Evolutionary conservation across 2,888 invertebrate species (phyloP).

Genomic region (Acrobasis suavella): DNA sequence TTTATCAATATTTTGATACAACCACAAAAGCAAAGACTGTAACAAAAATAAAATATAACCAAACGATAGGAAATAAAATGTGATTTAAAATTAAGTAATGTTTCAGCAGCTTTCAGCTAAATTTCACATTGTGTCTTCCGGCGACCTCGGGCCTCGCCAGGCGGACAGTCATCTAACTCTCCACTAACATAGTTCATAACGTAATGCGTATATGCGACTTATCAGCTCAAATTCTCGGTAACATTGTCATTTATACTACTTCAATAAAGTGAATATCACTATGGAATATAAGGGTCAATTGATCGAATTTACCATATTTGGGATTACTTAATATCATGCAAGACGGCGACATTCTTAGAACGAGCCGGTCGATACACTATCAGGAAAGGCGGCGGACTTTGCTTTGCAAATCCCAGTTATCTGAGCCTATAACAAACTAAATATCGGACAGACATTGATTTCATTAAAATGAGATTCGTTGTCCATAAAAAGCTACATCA

Average conservation of each 20-base stretch:
- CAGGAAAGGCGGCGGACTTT: conserved; percentile 50
- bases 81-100: conserved; percentile 66
- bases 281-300: neutral
- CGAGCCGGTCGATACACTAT: conserved; percentile 50
- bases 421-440: conserved; percentile 49
- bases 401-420: conserved; percentile 69
- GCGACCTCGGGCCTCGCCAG: conserved; percentile 38
- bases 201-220: conserved; percentile 15
- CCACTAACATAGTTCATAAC: conserved; percentile 1
- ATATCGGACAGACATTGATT: conserved; percentile 44
- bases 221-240: conserved; percentile 15
- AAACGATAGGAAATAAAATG: conserved; percentile 63
- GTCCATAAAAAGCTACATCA: conserved; percentile 51
- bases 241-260: conserved; percentile 22
- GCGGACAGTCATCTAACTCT: conserved; percentile 4
- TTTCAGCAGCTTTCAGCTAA: conserved; percentile 69
- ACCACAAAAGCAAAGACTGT: conserved; percentile 49
- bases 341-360: conserved; percentile 54
- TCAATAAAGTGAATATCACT: conserved; percentile 5
- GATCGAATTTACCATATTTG: conserved; percentile 14
- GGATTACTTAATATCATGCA: conserved; percentile 16
- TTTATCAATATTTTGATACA: conserved; percentile 47
- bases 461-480: conserved; percentile 71
- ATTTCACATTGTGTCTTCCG: conserved; percentile 38
- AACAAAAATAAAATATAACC: conserved; percentile 65